Base-by-base conservation (phyloP, 2,888 invertebrate genomes). In the Ophioninae sp. region DNA sequence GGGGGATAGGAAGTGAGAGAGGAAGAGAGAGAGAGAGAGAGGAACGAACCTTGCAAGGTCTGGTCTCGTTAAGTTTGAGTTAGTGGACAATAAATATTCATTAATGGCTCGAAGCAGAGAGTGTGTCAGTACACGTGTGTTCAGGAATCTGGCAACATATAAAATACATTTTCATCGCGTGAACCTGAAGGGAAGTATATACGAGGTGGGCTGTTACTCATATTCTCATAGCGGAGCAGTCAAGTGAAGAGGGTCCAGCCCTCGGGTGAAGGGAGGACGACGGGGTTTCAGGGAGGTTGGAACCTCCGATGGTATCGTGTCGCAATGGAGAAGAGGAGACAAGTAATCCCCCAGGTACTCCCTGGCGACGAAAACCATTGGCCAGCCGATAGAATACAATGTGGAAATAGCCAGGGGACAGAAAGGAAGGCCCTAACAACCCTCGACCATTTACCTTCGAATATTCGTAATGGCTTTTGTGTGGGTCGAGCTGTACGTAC, bases 31-130 rank as follows among this genome's bases (percentile, higher is more conserved):
- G 75, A 41, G 59, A 72, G 73, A 59, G 73, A 62, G 74, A 21
- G 67, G 56, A 61, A 69, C 23, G 50, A 56, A 57, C 70, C 73
- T 79, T 30, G 79, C 72, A 81, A 30, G 84, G 80, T 65, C 81
- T 70, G 82, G 83, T 81, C 88, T 89, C 90, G 88, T 90, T 90
- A 90, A 89, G 88, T 89, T 89, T 90, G 88, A 89, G 87, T 89
- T 88, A 89, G 88, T 87, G 88, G 88, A 89, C 89, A 89, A 91
- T 92, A 90, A 91, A 91, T 92, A 91, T 92, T 91, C 91, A 91
- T 91, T 91, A 88, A 88, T 90, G 87, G 88, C 77, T 86, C 85
- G 85, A 87, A 84, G 86, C 73, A 74, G 83, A 73, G 75, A 75
- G 50, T 65, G 61, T 64, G 73, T 73, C 23, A 8, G 44, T 64